Evolutionary conservation across 2,888 invertebrate species (phyloP).

Genomic region (Cosmia trapezina): DNA sequence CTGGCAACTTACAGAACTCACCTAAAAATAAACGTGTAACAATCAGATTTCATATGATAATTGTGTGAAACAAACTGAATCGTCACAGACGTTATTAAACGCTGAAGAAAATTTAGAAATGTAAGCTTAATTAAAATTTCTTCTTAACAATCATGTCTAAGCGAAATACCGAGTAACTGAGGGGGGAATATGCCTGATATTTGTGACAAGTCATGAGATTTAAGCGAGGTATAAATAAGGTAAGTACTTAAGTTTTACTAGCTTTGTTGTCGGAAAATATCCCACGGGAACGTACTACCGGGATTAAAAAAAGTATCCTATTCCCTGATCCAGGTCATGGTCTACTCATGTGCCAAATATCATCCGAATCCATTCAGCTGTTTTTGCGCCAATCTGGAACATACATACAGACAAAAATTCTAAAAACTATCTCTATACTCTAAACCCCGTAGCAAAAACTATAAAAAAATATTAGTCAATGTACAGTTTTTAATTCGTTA

Average conservation of each 20-base stretch:
- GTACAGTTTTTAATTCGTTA: too few relatives aligned
- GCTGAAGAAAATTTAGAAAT: conserved; percentile 75
- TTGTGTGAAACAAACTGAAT: conserved; percentile 60
- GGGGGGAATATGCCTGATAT: conserved; percentile 75
- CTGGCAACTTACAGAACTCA: conserved; percentile 8
- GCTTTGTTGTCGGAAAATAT: too few relatives aligned
- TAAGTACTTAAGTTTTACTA: background rate
- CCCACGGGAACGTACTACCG: too few relatives aligned
- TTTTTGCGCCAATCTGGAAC: too few relatives aligned
- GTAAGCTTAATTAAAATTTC: conserved; percentile 87
- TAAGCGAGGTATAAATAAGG: conserved; percentile 2
- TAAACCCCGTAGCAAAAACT: too few relatives aligned
- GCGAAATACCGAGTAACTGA: conserved; percentile 80
- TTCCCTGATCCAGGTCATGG: too few relatives aligned
- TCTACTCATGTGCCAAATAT: too few relatives aligned
- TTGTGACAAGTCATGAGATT: conserved; percentile 58
- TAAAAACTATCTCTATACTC: too few relatives aligned
- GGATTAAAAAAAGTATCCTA: too few relatives aligned
- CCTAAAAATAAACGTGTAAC: conserved; percentile 31
- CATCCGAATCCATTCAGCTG: too few relatives aligned
- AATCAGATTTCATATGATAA: conserved; percentile 61
- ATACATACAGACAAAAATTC: too few relatives aligned
- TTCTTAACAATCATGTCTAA: conserved; percentile 83
- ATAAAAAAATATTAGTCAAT: too few relatives aligned
- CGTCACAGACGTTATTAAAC: conserved; percentile 61